These are phyloP conservation scores for Pangasius larnaudii DNA, from an alignment of 2,797 vertebrate genomes.

Conservation along the genomic window DNA sequence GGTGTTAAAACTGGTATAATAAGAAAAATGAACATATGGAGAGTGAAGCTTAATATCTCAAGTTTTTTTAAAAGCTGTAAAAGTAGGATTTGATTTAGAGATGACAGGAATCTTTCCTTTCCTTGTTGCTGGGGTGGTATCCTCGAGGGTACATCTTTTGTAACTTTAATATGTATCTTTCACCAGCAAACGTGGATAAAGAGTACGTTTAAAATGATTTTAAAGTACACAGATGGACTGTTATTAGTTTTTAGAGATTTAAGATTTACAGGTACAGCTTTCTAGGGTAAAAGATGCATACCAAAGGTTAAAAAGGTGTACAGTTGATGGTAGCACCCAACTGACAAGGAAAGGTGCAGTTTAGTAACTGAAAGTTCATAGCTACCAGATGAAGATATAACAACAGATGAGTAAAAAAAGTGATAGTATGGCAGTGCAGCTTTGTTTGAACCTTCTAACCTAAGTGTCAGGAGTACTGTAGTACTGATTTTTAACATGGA, in stretches of 20 bases:
- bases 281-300: neutral
- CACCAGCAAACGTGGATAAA: neutral
- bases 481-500: neutral
- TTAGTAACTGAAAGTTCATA: neutral
- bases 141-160: neutral
- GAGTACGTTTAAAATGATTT: neutral
- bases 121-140: neutral
- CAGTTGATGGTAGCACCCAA: neutral
- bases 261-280: neutral
- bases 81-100: neutral
- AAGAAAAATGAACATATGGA: constrained; percentile 11
- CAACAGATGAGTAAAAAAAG: neutral
- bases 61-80: neutral
- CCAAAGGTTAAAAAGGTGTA: neutral
- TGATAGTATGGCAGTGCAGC: neutral
- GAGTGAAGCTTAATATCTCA: neutral
- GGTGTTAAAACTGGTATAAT: neutral
- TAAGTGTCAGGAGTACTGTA: neutral
- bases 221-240: neutral
- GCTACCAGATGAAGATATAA: neutral
- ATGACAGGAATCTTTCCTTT: neutral
- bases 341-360: too few species aligned
- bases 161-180: neutral
- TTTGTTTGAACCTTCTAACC: neutral
- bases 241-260: neutral